These are phyloP conservation scores for Arctopsyche grandis DNA, from an alignment of 1,140 invertebrate species.

Conservation along the genomic window DNA sequence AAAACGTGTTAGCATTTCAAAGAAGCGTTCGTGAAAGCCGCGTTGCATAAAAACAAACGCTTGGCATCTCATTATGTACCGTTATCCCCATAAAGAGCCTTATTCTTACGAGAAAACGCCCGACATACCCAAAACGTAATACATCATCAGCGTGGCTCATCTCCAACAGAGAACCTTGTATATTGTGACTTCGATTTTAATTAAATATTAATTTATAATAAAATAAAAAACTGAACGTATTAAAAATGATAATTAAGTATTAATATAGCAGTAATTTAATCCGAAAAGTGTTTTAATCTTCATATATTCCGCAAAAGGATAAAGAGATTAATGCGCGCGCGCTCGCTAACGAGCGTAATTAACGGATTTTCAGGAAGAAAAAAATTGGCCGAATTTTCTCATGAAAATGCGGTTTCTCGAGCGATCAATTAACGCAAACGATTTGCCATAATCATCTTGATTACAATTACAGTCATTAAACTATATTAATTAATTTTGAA, in stretches of 20 bases:
- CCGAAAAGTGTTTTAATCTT: background rate
- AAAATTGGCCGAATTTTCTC: constrained; percentile 10
- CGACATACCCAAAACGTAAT: background rate
- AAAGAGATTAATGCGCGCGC: constrained; percentile 21
- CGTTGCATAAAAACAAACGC: constrained; percentile 30
- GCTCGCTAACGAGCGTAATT: constrained; percentile 24
- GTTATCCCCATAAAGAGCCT: constrained; percentile 27
- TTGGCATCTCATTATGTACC: constrained; percentile 21
- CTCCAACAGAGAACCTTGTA: background rate
- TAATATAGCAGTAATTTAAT: background rate
- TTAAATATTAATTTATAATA: too few relatives aligned
- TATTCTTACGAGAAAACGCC: constrained; percentile 16
- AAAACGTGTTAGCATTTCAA: constrained; percentile 32
- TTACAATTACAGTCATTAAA: background rate
- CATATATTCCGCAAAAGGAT: constrained; percentile 6
- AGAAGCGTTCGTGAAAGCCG: constrained; percentile 28
- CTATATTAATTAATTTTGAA: background rate
- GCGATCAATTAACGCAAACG: constrained; percentile 1
- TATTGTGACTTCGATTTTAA: background rate
- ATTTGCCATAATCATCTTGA: background rate
- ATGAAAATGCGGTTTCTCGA: constrained; percentile 12
- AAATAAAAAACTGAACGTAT: background rate
- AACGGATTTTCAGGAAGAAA: constrained; percentile 20
- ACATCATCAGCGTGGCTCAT: background rate
- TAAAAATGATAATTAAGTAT: background rate